Evolutionary conservation across 2,113 vertebrate species (phyloP), one percentile per base, ranked within the genome.

Genomic region (Acanthisitta chloris): DNA sequence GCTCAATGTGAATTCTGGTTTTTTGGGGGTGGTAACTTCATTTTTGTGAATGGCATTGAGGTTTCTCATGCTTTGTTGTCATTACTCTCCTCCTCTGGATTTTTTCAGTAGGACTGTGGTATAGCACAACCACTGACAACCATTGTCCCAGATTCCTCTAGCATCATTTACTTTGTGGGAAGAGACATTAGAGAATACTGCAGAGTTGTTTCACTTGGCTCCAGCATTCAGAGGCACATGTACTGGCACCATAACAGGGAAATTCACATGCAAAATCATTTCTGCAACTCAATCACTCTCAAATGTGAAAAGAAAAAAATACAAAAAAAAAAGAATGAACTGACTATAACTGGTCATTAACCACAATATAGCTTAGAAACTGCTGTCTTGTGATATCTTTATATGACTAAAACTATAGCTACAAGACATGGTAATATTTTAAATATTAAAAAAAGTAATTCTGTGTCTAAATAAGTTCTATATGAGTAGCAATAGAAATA

Each of bases 1-100:
- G 7, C 13, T 62, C 7, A 24, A 33, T 9, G 15, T 20, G 15
- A 78, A 54, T 29, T 54, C 1, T 0, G 6, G n/a, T n/a, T 10
- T 88, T 90, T 82, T 0, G 3, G 43, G 7, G 19, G 17, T 54
- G 10, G 18, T 49, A 71, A n/a, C 17, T 69, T 69, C 6, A 21
- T 70, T 91, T 93, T n/a, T 81, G 9, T 62, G 69, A 74, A 74
- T 54, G 42, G 5, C 29, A 85, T 85, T 82, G 82, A 58, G 57
- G 34, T 76, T 92, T 95, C 48, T 59, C 12, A 46, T 51, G 16
- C 8, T 89, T 77, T 10, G 6, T 45, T 89, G n/a, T 34, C 36
- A 40, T 55, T 66, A 26, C 21, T 54, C 2, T 62, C 31, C 12
- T 73, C 61, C 55, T 62, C 26, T 49, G 26, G 17, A n/a, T 66